These are phyloP conservation scores for Labeo calbasu DNA, from an alignment of 2,797 vertebrate genomes.

Conservation along the genomic window DNA sequence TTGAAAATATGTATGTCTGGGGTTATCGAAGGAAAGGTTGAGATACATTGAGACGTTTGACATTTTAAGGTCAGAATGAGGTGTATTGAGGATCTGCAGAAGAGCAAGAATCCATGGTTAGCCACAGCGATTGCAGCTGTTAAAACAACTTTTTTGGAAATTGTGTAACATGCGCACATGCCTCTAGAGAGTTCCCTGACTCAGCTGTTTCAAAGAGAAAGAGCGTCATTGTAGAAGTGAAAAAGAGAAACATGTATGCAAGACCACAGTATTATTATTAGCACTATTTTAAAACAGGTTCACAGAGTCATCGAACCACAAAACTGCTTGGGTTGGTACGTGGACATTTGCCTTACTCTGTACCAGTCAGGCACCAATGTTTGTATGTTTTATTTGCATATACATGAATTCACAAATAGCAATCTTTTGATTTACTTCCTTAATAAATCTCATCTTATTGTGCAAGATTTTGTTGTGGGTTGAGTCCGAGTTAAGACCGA, in stretches of 20 bases:
- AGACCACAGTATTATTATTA: conserved; percentile 34
- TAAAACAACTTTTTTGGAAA: conserved; percentile 70
- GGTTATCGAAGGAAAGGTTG: neutral
- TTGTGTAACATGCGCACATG: conserved; percentile 56
- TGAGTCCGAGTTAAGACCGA: neutral
- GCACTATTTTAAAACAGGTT: conserved; percentile 40
- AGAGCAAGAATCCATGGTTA: conserved; percentile 31
- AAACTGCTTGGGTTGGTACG: neutral
- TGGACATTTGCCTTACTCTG: neutral
- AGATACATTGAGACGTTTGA: neutral
- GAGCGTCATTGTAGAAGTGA: conserved; percentile 36
- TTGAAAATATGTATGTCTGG: neutral
- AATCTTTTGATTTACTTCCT: neutral
- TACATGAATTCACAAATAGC: neutral
- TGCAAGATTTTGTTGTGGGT: neutral
- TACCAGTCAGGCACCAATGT: neutral
- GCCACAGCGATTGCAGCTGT: conserved; percentile 69
- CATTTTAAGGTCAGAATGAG: conserved; percentile 21
- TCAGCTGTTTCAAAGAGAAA: conserved; percentile 45
- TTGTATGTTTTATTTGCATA: neutral
- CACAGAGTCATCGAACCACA: neutral
- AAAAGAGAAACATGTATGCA: neutral
- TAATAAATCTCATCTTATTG: neutral
- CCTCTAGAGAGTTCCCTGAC: conserved; percentile 21
- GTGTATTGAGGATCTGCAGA: conserved; percentile 14